phyloP scores from a whole-genome alignment of 1,140 invertebrate genomes.

The Drosophila paulistorum region DNA sequence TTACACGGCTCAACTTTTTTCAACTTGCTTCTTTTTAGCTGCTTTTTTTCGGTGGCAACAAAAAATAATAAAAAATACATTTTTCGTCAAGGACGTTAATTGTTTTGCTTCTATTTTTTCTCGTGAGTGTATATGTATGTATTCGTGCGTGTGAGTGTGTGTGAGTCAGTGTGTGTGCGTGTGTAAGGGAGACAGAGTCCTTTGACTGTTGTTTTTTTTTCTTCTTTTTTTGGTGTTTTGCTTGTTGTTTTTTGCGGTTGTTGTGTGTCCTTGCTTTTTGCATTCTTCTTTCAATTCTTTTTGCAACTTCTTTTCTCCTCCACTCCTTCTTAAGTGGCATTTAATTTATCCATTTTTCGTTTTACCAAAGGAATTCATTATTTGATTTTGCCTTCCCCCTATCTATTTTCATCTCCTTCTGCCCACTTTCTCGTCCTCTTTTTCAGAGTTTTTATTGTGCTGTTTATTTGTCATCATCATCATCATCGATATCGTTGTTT shows the following conservation, averaged over 20 bases:
- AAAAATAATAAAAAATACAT: slow-evolving; percentile 67
- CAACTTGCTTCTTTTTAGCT: slow-evolving; percentile 68
- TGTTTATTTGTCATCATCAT: slow-evolving; percentile 71
- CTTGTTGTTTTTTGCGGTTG: slow-evolving; percentile 59
- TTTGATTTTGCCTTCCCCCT: slow-evolving; percentile 44
- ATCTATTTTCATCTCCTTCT: slow-evolving; percentile 14
- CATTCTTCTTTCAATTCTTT: slow-evolving; percentile 49
- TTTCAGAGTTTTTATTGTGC: slow-evolving; percentile 57
- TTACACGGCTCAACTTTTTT: slow-evolving; percentile 66
- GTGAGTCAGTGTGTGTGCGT: slow-evolving; percentile 23
- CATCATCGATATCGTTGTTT: slow-evolving; percentile 34
- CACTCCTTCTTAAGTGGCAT: slow-evolving; percentile 65
- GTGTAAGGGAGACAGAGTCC: slow-evolving; percentile 40
- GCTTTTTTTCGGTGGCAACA: slow-evolving; percentile 55
- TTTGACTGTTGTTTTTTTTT: slow-evolving; percentile 61
- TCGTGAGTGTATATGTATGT: slow-evolving; percentile 28
- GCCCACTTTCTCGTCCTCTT: slow-evolving; percentile 4
- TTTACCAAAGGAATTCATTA: slow-evolving; percentile 78
- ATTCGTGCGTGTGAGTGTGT: background rate
- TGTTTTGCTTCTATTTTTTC: slow-evolving; percentile 82
- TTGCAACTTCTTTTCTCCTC: slow-evolving; percentile 8
- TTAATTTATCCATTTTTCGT: slow-evolving; percentile 81
- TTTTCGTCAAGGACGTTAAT: slow-evolving; percentile 81
- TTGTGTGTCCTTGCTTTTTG: slow-evolving; percentile 76
- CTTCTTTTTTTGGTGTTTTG: slow-evolving; percentile 42